Conservation (phyloP, 2,888 invertebrate genomes). For the Leucophenga maculata region DNA sequence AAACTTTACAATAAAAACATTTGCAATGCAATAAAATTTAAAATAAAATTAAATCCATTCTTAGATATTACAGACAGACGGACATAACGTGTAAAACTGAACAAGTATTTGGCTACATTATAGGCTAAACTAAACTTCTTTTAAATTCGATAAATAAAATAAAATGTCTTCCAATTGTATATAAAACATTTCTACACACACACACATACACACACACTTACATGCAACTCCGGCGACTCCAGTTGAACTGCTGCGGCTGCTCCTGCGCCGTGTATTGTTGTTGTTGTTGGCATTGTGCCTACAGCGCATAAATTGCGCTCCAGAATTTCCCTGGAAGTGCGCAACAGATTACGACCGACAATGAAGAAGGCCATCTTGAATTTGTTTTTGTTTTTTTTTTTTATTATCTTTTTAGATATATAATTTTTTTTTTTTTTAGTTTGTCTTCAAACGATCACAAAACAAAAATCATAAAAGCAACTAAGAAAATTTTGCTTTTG, state of each 20-base stretch:
- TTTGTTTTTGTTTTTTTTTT: background rate
- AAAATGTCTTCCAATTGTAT: too few relatives aligned
- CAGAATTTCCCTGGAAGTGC: constrained; percentile 65
- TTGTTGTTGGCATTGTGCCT: too few relatives aligned
- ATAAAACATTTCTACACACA: too few relatives aligned
- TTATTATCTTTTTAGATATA: constrained; percentile 12
- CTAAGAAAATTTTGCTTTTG: constrained; percentile 38
- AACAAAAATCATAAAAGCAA: constrained; percentile 36
- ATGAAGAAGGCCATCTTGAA: constrained; percentile 60
- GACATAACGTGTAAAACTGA: too few relatives aligned
- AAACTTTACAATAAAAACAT: too few relatives aligned
- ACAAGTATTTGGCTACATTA: too few relatives aligned
- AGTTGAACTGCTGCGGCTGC: constrained; percentile 35
- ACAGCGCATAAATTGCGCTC: constrained; percentile 63
- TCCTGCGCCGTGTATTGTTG: constrained; percentile 41
- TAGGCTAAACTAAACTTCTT: too few relatives aligned
- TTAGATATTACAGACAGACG: too few relatives aligned
- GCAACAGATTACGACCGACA: constrained; percentile 63
- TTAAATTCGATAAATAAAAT: too few relatives aligned
- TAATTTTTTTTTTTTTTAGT: constrained; percentile 25
- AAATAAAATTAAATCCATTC: too few relatives aligned
- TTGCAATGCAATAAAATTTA: too few relatives aligned
- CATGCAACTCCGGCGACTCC: constrained; percentile 41
- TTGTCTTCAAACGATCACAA: constrained; percentile 31
- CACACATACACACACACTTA: constrained; percentile 45